A percentile compares a stretch with the other conserved stretches of the same genome.
phyloP scores from a whole-genome alignment of 2,113 vertebrate species.

The Australoheros scitulus region DNA sequence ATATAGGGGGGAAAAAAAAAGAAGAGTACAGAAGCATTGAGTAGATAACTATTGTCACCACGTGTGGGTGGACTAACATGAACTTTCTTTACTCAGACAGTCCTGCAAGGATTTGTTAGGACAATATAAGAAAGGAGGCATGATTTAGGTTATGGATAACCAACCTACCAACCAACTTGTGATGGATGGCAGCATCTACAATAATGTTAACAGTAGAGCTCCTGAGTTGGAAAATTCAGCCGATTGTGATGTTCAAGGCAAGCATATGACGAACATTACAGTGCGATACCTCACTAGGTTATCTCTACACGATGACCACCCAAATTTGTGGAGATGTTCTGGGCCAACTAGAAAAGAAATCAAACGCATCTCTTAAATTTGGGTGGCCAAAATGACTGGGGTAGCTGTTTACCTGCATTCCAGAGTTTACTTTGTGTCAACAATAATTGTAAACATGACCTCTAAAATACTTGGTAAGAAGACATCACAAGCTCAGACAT shows the following conservation, averaged over 20 bases:
- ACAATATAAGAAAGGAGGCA: conserved; percentile 47
- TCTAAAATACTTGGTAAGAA: conserved; percentile 52
- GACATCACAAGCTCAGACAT: conserved; percentile 50
- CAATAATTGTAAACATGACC: conserved; percentile 48
- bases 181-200: conserved; percentile 43
- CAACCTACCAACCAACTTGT: conserved; percentile 41
- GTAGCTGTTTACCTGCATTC: conserved; percentile 63
- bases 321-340: conserved; percentile 54
- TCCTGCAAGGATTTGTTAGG: conserved; percentile 53
- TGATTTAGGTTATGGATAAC: conserved; percentile 45
- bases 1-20: background rate
- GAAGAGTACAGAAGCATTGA: conserved; percentile 31
- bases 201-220: conserved; percentile 27
- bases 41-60: conserved; percentile 45
- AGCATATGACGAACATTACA: conserved; percentile 42
- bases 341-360: conserved; percentile 45
- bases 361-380: conserved; percentile 45
- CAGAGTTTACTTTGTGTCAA: conserved; percentile 61
- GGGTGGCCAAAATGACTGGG: conserved; percentile 48
- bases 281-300: conserved; percentile 56
- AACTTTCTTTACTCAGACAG: conserved; percentile 57
- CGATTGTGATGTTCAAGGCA: conserved; percentile 58
- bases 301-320: conserved; percentile 46
- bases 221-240: conserved; percentile 53
- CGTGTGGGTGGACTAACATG: conserved; percentile 60